A percentile compares a stretch with the other conserved stretches of the same genome.
Conservation (phyloP, 2,797 vertebrate genomes). For the Anguilla pacifica region DNA sequence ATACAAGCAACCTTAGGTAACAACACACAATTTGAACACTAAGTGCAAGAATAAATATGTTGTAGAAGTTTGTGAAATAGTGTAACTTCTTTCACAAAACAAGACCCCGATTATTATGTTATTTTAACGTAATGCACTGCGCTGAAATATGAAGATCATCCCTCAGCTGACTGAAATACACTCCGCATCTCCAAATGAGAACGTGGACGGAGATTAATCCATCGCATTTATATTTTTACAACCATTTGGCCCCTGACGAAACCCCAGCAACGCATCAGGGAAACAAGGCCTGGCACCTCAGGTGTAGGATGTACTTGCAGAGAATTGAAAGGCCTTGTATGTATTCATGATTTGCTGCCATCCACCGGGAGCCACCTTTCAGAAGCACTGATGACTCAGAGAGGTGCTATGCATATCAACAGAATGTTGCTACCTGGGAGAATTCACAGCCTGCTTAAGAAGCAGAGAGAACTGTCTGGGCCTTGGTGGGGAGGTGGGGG, state of each 20-base stretch:
- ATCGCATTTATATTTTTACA: slow-evolving; percentile 62
- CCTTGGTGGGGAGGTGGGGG: background rate
- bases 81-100: background rate
- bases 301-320: slow-evolving; percentile 51
- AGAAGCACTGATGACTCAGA: slow-evolving; percentile 76
- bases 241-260: slow-evolving; percentile 50
- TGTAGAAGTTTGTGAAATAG: background rate
- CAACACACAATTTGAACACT: background rate
- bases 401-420: slow-evolving; percentile 76
- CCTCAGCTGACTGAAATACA: background rate
- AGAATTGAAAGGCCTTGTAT: slow-evolving; percentile 57
- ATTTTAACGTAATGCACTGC: background rate
- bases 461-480: slow-evolving; percentile 16
- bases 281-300: slow-evolving; percentile 57
- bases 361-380: slow-evolving; percentile 77
- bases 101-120: background rate
- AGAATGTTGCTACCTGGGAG: slow-evolving; percentile 61
- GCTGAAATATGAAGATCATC: background rate
- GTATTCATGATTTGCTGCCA: slow-evolving; percentile 69
- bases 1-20: background rate
- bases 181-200: background rate
- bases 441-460: slow-evolving; percentile 50
- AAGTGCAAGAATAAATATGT: background rate
- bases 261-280: slow-evolving; percentile 51
- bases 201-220: slow-evolving; percentile 45